Base-by-base conservation (phyloP, 2,888 invertebrate genomes). In the Mechanitis messenoides region DNA sequence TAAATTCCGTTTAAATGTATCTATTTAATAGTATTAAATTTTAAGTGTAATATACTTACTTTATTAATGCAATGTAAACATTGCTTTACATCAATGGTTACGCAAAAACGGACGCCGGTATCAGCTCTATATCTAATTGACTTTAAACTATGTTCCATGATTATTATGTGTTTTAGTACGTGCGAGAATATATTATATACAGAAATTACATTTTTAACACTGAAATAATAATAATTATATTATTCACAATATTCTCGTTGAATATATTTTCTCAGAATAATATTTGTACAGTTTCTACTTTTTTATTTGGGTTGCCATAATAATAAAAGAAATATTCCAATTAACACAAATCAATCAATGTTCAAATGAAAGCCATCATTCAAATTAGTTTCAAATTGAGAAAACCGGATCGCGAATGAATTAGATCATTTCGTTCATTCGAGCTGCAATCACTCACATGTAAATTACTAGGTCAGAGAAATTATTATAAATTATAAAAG, bases 51-150 rank as follows among this genome's bases (percentile, higher is more conserved):
- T 31, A 2, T 11, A 3, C 28, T 20, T 20, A 7, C 47, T 47
- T 50, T 50, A 50, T 50, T 7, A 46, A 35, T 53, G 53, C n/a
- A 55, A 42, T 53, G 58, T 62, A 62, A 58, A 62, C 50, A 55
- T 55, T 42, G 47, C 53, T 55, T n/a, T 61, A 65, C 63, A 59
- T 67, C 62, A 56, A 68, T 58, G 61, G 61, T 68, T 68, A 61
- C 63, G 68, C 65, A 67, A 68, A 64, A 68, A 67, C 65, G 63
- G 67, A 67, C 67, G 65, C 62, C 53, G 55, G 57, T 66, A 66
- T 66, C 61, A 55, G 56, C 53, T 61, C 69, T 68, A 60, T 47
- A 60, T 68, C 66, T 71, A 70, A 69, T 70, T 71, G 70, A 67
- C 62, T 65, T 64, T 70, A 70, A 70, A 71, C 65, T 65, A 66